phyloP scores from a whole-genome alignment of 35 echinoderm and acorn worm species.

The Ophiothrix spiculata region DNA sequence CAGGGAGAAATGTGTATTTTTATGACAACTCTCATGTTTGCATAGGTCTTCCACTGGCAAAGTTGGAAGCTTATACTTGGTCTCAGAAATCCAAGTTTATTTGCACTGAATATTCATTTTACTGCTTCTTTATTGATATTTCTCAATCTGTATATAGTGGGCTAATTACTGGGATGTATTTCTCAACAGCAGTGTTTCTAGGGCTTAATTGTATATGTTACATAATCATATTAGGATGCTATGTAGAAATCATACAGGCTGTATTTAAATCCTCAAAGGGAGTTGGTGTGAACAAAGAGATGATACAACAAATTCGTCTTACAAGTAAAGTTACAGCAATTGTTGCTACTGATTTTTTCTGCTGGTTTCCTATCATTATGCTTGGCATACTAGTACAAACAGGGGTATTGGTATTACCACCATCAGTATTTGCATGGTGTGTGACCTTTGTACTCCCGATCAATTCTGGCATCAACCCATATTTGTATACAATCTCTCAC shows the following conservation, averaged over 20 bases:
- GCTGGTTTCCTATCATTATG: conserved; percentile 56
- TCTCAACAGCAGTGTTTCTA: conserved; percentile 2
- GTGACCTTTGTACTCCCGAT: conserved; percentile 55
- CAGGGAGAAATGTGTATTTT: neutral
- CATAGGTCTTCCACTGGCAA: conserved; percentile 17
- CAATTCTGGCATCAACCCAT: conserved; percentile 59
- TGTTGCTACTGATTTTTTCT: conserved; percentile 43
- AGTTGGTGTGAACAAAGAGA: neutral
- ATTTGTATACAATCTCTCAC: conserved; percentile 35
- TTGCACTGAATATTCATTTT: neutral
- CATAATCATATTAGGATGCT: conserved; percentile 7
- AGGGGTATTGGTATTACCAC: neutral
- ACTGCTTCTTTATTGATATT: neutral
- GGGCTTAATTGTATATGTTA: conserved; percentile 20
- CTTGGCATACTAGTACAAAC: conserved; percentile 34
- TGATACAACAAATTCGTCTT: conserved; percentile 12
- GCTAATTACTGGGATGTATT: conserved; percentile 2
- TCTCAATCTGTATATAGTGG: neutral
- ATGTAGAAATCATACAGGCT: neutral
- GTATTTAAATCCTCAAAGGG: neutral
- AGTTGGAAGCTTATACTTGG: neutral
- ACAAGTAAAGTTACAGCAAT: conserved; percentile 22
- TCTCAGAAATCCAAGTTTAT: neutral
- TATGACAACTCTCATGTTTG: conserved; percentile 33
- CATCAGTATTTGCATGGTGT: conserved; percentile 32